Conservation (phyloP, 2,113 vertebrate species). For the Delphinus delphis region DNA sequence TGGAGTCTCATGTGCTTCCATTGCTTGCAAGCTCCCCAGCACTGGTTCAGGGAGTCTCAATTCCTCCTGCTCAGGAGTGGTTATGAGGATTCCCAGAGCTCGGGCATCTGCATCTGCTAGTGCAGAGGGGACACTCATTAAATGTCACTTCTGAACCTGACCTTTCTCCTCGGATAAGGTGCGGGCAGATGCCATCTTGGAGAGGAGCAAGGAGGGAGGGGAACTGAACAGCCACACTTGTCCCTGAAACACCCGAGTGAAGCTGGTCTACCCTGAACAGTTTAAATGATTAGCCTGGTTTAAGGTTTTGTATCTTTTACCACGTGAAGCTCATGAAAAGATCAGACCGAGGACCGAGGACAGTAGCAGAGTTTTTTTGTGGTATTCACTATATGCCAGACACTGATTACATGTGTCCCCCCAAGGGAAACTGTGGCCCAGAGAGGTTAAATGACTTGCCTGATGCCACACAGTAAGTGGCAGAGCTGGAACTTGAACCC, state of each 20-base stretch:
- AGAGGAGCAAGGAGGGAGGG: background rate
- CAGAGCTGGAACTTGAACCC: background rate
- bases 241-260: background rate
- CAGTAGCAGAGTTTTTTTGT: background rate
- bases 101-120: fast-evolving
- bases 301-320: background rate
- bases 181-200: background rate
- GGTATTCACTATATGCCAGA: background rate
- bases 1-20: background rate
- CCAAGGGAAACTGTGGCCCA: background rate
- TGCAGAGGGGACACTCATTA: background rate
- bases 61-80: background rate
- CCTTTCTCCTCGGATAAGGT: background rate
- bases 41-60: fast-evolving
- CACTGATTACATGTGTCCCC: background rate
- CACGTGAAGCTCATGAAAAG: background rate
- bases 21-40: background rate
- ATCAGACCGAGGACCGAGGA: too few species aligned
- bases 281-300: background rate
- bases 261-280: too few species aligned
- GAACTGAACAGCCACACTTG: background rate
- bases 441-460: background rate
- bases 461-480: background rate
- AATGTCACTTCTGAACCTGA: fast-evolving
- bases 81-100: background rate